A percentile compares a stretch with the other conserved stretches of the same genome.
Evolutionary conservation across 1,140 invertebrate species (phyloP).

Genomic region (Ips typographus): DNA sequence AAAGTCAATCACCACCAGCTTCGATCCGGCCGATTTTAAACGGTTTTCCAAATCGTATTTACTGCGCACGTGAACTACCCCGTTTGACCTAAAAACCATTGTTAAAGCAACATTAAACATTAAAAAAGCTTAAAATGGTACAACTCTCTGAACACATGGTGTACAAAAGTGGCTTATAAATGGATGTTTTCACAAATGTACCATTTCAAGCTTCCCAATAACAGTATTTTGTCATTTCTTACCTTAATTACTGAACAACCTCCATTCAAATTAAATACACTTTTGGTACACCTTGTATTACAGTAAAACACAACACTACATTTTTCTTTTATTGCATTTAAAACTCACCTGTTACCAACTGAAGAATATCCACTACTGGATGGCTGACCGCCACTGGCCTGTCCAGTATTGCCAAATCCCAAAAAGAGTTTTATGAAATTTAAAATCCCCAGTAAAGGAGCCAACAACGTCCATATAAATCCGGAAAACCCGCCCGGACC

Average conservation of each 20-base stretch:
- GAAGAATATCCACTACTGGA: conserved; percentile 13
- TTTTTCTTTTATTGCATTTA: too few relatives aligned
- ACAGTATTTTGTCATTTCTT: background rate
- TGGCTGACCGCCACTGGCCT: conserved; percentile 20
- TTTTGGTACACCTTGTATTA: conserved; percentile 29
- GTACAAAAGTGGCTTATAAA: conserved; percentile 16
- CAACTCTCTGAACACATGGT: conserved; percentile 21
- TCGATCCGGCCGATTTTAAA: conserved; percentile 71
- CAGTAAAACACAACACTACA: background rate
- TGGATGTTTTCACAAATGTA: conserved; percentile 13
- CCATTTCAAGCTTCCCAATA: conserved; percentile 30
- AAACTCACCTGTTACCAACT: conserved; percentile 24
- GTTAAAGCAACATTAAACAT: background rate
- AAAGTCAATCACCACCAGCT: conserved; percentile 85
- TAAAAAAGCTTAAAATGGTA: conserved; percentile 27
- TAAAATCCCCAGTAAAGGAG: conserved; percentile 52
- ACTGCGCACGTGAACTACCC: conserved; percentile 20
- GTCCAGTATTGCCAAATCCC: conserved; percentile 41
- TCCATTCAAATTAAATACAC: background rate
- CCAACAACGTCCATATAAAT: conserved; percentile 53
- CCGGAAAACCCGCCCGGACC: conserved; percentile 45
- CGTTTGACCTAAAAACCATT: conserved; percentile 18
- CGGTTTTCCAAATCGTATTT: conserved; percentile 66
- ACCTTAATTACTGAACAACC: background rate
- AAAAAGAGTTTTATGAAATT: conserved; percentile 50